Conservation (phyloP, 1,140 invertebrate species). For the Pseudomyrmex concolor region DNA sequence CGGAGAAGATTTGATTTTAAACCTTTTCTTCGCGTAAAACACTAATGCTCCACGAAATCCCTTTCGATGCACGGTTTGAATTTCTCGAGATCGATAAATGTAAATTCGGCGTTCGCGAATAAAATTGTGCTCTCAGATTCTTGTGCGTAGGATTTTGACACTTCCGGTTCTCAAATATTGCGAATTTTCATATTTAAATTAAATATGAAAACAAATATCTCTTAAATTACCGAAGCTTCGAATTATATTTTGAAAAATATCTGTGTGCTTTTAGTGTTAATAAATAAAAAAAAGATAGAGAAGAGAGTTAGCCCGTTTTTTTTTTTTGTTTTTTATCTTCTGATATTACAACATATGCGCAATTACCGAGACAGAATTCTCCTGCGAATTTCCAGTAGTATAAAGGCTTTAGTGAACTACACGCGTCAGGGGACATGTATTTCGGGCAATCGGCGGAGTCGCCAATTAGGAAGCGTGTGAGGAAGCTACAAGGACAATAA, state of each 20-base stretch:
- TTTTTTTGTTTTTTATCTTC: no score
- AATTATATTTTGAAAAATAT: neutral
- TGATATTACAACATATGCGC: neutral
- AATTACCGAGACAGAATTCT: constrained; percentile 28
- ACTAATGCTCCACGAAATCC: constrained; percentile 13
- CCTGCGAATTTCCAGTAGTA: neutral
- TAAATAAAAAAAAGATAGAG: neutral
- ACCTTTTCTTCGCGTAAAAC: constrained; percentile 1
- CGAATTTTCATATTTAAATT: neutral
- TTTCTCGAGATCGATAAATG: constrained; percentile 26
- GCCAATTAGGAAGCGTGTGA: constrained; percentile 51
- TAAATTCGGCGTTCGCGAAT: neutral
- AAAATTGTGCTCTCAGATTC: neutral
- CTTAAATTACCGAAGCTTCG: no score
- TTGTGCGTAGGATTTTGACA: constrained; percentile 17
- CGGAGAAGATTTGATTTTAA: constrained; percentile 14
- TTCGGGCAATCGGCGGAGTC: constrained; percentile 29
- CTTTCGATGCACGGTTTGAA: constrained; percentile 8
- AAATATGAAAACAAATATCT: no score
- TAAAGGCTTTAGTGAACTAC: constrained; percentile 38
- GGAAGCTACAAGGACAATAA: constrained; percentile 49
- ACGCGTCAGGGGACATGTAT: constrained; percentile 28
- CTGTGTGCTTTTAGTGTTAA: neutral
- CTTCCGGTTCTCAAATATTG: constrained; percentile 24
- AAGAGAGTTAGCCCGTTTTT: neutral